These are phyloP conservation scores for Cololabis saira DNA, from an alignment of 2,113 vertebrate species.

Conservation along the genomic window DNA sequence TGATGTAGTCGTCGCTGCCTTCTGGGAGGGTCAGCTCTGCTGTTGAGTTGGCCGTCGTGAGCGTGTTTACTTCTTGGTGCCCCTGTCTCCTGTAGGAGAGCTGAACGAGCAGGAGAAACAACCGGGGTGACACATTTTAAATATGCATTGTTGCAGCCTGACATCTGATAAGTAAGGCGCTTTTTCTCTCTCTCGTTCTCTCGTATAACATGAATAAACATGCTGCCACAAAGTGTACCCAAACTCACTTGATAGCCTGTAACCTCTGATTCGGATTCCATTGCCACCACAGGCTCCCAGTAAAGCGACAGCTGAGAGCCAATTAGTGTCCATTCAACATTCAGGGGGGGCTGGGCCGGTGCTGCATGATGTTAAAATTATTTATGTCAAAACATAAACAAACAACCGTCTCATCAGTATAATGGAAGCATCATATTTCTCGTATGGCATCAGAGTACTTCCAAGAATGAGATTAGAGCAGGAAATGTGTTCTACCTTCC, in stretches of 20 bases:
- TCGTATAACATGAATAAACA: slow-evolving; percentile 13
- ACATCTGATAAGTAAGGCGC: slow-evolving; percentile 1
- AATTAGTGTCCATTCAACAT: slow-evolving; percentile 92
- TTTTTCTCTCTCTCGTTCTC: neutral
- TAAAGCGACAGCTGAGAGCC: slow-evolving; percentile 89
- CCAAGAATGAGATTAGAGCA: slow-evolving; percentile 3
- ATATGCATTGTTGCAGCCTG: slow-evolving; percentile 18
- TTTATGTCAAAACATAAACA: slow-evolving; percentile 28
- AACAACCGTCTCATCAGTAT: slow-evolving; percentile 14
- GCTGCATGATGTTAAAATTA: slow-evolving; percentile 77
- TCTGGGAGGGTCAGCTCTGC: slow-evolving; percentile 87
- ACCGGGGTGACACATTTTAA: slow-evolving; percentile 9
- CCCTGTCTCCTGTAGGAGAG: slow-evolving; percentile 89
- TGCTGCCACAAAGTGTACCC: neutral
- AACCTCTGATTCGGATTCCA: slow-evolving; percentile 94
- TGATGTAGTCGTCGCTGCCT: slow-evolving; percentile 87
- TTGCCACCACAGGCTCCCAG: slow-evolving; percentile 92
- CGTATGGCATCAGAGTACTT: neutral
- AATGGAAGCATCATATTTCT: slow-evolving; percentile 3
- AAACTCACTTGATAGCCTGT: slow-evolving; percentile 91
- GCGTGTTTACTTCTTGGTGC: slow-evolving; percentile 78
- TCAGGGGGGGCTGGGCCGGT: slow-evolving; percentile 90
- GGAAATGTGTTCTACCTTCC: neutral
- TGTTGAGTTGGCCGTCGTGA: slow-evolving; percentile 84
- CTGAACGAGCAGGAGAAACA: slow-evolving; percentile 68